These are phyloP conservation scores for Gouania willdenowi DNA, from an alignment of 2,797 vertebrate species.

Conservation along the genomic window DNA sequence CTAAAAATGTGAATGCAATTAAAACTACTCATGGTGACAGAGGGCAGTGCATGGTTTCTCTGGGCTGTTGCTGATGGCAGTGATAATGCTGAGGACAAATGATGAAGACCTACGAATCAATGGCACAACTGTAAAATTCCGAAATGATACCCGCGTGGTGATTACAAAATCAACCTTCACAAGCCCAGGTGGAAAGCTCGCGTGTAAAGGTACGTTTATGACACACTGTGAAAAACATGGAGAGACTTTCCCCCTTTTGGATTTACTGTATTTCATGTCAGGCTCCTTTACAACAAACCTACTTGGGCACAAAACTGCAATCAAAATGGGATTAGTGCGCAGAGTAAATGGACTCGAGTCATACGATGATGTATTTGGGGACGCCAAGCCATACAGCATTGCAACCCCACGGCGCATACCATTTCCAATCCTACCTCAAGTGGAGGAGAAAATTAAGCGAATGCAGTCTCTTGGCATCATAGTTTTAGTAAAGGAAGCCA, in stretches of 20 bases:
- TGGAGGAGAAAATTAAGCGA: not conserved
- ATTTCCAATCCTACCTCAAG: not conserved
- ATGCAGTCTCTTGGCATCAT: slow-evolving; percentile 3
- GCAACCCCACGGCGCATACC: not conserved
- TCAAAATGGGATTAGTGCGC: not conserved
- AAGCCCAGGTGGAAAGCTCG: not conserved
- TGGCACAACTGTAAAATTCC: not conserved
- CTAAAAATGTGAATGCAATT: not conserved
- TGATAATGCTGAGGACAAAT: not conserved
- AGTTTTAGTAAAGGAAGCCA: not conserved
- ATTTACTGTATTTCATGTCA: not conserved
- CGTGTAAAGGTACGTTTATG: not conserved
- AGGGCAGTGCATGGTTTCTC: not conserved
- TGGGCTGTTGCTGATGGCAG: not conserved
- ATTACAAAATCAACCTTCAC: not conserved
- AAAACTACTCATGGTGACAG: not conserved
- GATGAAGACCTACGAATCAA: not conserved
- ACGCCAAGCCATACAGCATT: not conserved
- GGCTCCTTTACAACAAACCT: not conserved
- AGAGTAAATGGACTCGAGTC: not conserved
- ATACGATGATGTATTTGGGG: not conserved
- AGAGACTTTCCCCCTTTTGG: not conserved
- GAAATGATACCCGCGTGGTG: not conserved
- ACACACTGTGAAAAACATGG: not conserved
- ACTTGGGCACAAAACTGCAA: not conserved